phyloP scores from a whole-genome alignment of 1,140 invertebrate species.

The Musca vetustissima region DNA sequence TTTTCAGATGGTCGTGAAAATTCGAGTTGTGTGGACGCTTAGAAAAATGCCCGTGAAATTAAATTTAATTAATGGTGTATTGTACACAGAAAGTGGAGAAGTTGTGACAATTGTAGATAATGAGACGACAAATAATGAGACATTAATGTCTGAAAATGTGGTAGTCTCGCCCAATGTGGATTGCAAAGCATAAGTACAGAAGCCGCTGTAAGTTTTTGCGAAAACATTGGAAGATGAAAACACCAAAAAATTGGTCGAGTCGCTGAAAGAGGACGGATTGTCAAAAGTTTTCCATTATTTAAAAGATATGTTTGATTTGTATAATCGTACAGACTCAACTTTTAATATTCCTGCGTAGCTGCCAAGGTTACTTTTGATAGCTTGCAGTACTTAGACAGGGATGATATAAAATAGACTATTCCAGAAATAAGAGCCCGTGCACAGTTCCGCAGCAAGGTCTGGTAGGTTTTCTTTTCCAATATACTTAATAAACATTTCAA shows the following conservation, averaged over 20 bases:
- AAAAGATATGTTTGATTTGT: too few relatives aligned
- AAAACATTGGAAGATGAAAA: constrained; percentile 42
- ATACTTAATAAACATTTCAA: neutral
- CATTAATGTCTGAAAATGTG: too few relatives aligned
- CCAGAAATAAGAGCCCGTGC: neutral
- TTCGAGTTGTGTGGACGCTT: too few relatives aligned
- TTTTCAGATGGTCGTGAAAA: too few relatives aligned
- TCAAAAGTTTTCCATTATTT: neutral
- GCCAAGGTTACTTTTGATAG: constrained; percentile 11
- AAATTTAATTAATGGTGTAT: too few relatives aligned
- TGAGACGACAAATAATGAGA: too few relatives aligned
- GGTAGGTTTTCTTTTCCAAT: neutral
- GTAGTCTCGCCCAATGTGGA: too few relatives aligned
- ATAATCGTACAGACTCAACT: neutral
- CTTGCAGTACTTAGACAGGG: constrained; percentile 9
- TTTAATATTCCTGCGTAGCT: neutral
- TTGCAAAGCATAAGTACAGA: too few relatives aligned
- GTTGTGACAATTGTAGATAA: too few relatives aligned
- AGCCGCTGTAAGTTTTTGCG: too few relatives aligned
- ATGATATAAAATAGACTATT: constrained; percentile 13
- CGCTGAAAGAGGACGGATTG: neutral
- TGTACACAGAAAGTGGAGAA: too few relatives aligned
- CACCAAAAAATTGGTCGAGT: constrained; percentile 39
- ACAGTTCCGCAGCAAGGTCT: constrained; percentile 8
- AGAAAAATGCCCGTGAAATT: too few relatives aligned